Percentiles rank a stretch among this genome's conserved stretches.
phyloP scores from a whole-genome alignment of 2,888 invertebrate genomes.

The Andrena flavipes region DNA sequence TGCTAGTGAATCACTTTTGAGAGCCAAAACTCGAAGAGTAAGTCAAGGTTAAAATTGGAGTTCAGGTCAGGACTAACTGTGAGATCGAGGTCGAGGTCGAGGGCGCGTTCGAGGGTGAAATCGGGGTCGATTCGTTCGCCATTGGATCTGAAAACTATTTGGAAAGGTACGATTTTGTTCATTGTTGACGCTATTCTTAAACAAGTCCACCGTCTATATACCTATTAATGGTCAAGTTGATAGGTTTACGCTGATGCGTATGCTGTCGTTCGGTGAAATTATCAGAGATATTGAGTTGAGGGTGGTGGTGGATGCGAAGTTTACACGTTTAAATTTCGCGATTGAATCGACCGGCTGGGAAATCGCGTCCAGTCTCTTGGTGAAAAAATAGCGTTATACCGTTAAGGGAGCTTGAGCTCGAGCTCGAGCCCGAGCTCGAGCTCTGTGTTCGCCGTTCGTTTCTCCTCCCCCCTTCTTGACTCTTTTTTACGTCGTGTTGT shows the following conservation, averaged over 20 bases:
- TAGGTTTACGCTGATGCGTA: too few relatives aligned
- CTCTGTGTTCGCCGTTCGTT: slow-evolving; percentile 13
- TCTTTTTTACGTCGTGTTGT: slow-evolving; percentile 7
- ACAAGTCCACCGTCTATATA: too few relatives aligned
- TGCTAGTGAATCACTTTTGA: not conserved
- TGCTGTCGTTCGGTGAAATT: not conserved
- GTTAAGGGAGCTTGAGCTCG: slow-evolving; percentile 76
- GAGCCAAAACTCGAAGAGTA: slow-evolving; percentile 17
- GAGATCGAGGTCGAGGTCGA: slow-evolving; percentile 36
- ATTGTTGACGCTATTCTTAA: not conserved
- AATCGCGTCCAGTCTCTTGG: slow-evolving; percentile 7
- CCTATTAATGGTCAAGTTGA: too few relatives aligned
- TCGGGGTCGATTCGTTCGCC: slow-evolving; percentile 24
- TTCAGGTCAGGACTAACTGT: slow-evolving; percentile 32
- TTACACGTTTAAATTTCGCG: slow-evolving; percentile 20
- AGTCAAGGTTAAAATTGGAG: slow-evolving; percentile 10
- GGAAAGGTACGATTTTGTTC: slow-evolving; percentile 2
- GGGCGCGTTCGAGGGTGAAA: slow-evolving; percentile 31
- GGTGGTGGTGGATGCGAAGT: not conserved
- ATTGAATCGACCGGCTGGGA: slow-evolving; percentile 4
- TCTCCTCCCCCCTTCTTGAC: not conserved
- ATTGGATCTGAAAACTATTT: not conserved
- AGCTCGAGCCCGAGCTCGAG: slow-evolving; percentile 34
- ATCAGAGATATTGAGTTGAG: not conserved
- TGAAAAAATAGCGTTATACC: slow-evolving; percentile 76